phyloP scores from a whole-genome alignment of 1,140 invertebrate genomes.

The Sweltsa coloradensis region DNA sequence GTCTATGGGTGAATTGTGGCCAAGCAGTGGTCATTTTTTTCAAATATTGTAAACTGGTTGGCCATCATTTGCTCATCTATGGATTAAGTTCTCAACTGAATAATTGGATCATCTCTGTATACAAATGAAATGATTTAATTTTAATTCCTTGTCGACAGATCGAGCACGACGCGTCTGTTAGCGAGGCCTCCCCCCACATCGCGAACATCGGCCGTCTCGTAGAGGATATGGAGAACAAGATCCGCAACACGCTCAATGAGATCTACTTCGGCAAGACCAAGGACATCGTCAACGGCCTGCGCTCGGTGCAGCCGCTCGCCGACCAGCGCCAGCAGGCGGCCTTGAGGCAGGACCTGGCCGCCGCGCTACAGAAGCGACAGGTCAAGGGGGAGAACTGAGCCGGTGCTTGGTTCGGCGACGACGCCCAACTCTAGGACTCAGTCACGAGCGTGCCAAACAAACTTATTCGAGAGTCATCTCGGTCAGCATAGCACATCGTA shows the following conservation, averaged over 20 bases:
- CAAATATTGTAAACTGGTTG: no score
- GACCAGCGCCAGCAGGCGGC: constrained; percentile 73
- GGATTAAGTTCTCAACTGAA: no score
- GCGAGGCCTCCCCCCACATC: constrained; percentile 90
- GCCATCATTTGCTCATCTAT: no score
- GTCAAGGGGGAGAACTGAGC: constrained; percentile 41
- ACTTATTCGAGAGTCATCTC: no score
- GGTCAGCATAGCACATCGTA: no score
- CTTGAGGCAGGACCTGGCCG: constrained; percentile 74
- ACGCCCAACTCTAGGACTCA: no score
- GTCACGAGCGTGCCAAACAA: no score
- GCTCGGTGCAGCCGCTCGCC: constrained; percentile 73
- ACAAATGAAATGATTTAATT: constrained; percentile 6
- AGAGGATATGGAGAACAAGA: constrained; percentile 99
- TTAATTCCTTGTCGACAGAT: constrained; percentile 42
- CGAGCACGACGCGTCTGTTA: constrained; percentile 80
- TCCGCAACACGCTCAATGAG: constrained; percentile 93
- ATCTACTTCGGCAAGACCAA: constrained; percentile 99
- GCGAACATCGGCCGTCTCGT: constrained; percentile 95
- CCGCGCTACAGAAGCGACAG: constrained; percentile 64
- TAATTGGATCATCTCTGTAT: neutral
- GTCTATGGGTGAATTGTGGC: neutral
- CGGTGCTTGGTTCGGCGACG: no score
- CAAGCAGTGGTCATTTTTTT: no score
- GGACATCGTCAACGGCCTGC: constrained; percentile 95